Evolutionary conservation across 2,888 invertebrate genomes (phyloP), one percentile per base, ranked within the genome.

Genomic region (Synanthedon vespiformis): DNA sequence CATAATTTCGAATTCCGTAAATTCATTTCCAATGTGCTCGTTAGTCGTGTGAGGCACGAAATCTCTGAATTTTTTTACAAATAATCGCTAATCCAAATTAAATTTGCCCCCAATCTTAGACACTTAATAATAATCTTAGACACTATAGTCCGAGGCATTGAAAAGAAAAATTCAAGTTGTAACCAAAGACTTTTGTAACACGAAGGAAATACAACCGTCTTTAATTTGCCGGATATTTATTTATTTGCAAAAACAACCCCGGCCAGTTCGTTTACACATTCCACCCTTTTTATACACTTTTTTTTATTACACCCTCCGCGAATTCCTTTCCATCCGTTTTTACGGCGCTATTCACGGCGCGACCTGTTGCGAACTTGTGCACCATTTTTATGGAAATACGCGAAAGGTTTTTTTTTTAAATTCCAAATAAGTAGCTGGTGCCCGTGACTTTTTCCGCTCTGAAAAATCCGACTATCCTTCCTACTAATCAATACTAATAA

Each of bases 181-280:
- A n/a, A n/a, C n/a, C n/a, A n/a, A n/a, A n/a, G n/a, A n/a, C 13
- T 2, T 6, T 11, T 44, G 16, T 16, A 48, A 48, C 6, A 48
- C 6, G 22, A 48, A 48, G 8, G 34, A 34, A 48, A 12, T 48
- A 12, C 18, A 16, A 48, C 12, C 11, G 49, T 72, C 72, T 78
- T 78, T 81, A 80, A 81, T 80, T 82, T 78, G 68, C 64, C 68
- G 68, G 68, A 74, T 78, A 78, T 81, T 77, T 81, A 78, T 80
- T 80, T 81, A 80, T 79, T 76, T 64, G 70, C 61, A 69, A 74
- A 70, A 73, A 70, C 70, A 74, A 69, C 62, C 67, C 70, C 65
- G 70, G 68, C 65, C 71, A 74, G 73, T 73, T 70, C 72, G 72
- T 71, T 74, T 73, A 66, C 74, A 73, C 73, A 77, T 78, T 75